Base-by-base conservation (phyloP, 1,140 invertebrate species). In the Hycleus phaleratus region DNA sequence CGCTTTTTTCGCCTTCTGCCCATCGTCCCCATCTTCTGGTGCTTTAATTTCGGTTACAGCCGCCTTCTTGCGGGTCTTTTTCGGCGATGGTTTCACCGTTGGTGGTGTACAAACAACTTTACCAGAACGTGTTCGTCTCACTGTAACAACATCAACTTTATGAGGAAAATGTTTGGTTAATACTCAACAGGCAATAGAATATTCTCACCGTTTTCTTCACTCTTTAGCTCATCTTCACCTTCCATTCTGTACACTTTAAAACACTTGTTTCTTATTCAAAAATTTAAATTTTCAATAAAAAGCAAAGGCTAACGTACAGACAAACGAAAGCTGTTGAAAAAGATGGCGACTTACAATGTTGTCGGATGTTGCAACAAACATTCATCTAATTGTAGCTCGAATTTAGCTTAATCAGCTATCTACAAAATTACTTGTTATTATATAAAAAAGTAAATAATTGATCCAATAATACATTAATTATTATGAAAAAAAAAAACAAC, bases 1-100 rank as follows among this genome's bases (percentile, higher is more conserved):
- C 26, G 45, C 26, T 49, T 11, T 58, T 49, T 64, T 56, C 55
- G 7, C 12, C 18, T 48, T n/a, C 26, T 26, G 11, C 4, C 12
- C 12, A 12, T 62, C 48, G 46, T 64, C 64, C 47, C 71, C 71
- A 39, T 73, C 71, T 56, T 73, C 71, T 1, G 68, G 69, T 5
- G 69, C 66, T 65, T 71, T 70, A 0, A 73, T 66, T 65, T 73
- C 71, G 45, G 71, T 66, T 9, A 71, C 43, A 6, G 68, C 66
- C 10, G 68, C 62, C 58, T 73, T 73, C 53, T 72, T 72, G 0
- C 62, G 51, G 7, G 67, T 67, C 62, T 67, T 71, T 26, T 63
- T 62, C 24, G 62, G 42, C 7, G 61, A 51, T 11, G 62, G 7
- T 63, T 64, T 42, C 3, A 50, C 24, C 4, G 58, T 38, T 32